A percentile compares a stretch with the other conserved stretches of the same genome.
These are phyloP conservation scores for Oenanthe oenanthe DNA, from an alignment of 2,113 vertebrate genomes.

Conservation along the genomic window DNA sequence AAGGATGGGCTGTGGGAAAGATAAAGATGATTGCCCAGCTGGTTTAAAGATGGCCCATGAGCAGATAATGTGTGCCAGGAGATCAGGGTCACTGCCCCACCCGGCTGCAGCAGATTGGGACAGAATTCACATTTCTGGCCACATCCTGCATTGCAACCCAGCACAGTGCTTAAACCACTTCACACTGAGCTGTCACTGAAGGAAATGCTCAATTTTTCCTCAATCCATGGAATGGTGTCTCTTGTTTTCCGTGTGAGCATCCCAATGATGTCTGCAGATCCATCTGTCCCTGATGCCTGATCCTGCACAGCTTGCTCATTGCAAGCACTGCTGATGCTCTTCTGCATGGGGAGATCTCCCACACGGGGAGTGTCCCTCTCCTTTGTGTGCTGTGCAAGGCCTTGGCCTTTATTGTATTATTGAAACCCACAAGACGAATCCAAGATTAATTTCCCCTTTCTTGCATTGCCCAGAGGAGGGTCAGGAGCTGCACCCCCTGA, in stretches of 20 bases:
- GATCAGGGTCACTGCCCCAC: too few species aligned
- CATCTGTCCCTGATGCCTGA: not conserved
- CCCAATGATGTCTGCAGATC: not conserved
- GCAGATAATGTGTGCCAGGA: too few species aligned
- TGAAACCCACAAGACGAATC: not conserved
- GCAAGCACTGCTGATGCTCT: not conserved
- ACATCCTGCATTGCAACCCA: too few species aligned
- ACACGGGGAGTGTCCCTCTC: not conserved
- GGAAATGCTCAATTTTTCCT: not conserved
- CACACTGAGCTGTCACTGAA: not conserved
- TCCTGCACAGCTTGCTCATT: not conserved
- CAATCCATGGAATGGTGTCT: fast-evolving
- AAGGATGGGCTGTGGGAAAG: too few species aligned
- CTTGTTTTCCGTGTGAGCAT: not conserved
- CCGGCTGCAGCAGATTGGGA: too few species aligned
- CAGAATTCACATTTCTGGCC: too few species aligned
- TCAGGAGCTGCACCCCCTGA: not conserved
- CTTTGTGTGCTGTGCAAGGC: fast-evolving
- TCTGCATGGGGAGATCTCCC: not conserved
- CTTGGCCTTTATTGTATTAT: not conserved
- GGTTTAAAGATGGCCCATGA: too few species aligned
- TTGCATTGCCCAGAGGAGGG: not conserved
- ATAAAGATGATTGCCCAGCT: too few species aligned
- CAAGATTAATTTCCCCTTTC: not conserved
- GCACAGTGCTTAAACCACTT: too few species aligned